These are phyloP conservation scores for Andricus quercusramuli DNA, from an alignment of 2,888 invertebrate species.

Conservation along the genomic window DNA sequence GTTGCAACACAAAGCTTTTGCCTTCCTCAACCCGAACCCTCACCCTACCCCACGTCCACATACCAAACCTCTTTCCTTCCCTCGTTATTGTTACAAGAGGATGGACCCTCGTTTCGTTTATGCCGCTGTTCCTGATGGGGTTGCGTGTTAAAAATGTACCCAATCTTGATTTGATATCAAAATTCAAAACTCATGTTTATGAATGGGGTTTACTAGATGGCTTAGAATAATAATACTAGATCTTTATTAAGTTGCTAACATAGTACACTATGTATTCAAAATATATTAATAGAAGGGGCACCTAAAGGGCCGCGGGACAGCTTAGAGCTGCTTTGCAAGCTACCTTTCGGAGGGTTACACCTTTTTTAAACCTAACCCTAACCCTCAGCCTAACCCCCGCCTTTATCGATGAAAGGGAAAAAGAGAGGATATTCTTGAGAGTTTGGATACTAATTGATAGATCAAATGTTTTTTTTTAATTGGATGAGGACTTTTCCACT, in stretches of 20 bases:
- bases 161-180: background rate
- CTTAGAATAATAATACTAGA: background rate
- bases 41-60: constrained; percentile 17
- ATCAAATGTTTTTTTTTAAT: too few species aligned
- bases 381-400: too few species aligned
- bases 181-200: background rate
- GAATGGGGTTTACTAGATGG: background rate
- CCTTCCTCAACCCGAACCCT: constrained; percentile 42
- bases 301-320: too few species aligned
- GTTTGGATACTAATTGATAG: too few species aligned
- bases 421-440: background rate
- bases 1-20: constrained; percentile 59
- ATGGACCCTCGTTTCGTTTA: constrained; percentile 17
- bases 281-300: too few species aligned
- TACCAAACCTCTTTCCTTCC: constrained; percentile 13
- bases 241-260: too few species aligned
- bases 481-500: background rate
- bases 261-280: too few species aligned
- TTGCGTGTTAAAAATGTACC: constrained; percentile 2
- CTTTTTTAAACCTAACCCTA: too few species aligned
- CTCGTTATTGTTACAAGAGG: constrained; percentile 28
- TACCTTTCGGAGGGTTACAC: too few species aligned
- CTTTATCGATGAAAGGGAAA: background rate
- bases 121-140: background rate
- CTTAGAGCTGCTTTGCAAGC: too few species aligned